Percentiles rank a stretch among this genome's conserved stretches.
These are phyloP conservation scores for Reticulitermes lucifugus DNA, from an alignment of 2,888 invertebrate species.

Conservation along the genomic window DNA sequence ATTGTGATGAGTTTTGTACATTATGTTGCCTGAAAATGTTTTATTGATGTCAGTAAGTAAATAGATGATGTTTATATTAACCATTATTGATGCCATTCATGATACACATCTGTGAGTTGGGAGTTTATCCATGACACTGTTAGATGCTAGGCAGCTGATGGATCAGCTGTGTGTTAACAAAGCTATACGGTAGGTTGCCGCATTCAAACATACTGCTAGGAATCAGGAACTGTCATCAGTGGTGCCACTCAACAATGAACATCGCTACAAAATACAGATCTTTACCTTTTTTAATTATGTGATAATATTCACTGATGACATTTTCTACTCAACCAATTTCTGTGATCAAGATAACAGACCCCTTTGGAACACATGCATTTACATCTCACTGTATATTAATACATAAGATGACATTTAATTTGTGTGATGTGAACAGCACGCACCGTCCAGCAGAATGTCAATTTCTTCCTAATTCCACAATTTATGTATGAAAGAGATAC, in stretches of 20 bases:
- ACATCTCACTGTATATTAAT: not conserved
- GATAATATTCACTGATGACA: constrained; percentile 9
- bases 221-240: not conserved
- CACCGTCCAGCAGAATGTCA: not conserved
- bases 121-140: not conserved
- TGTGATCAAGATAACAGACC: not conserved
- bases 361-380: not conserved
- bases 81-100: not conserved
- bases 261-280: not conserved
- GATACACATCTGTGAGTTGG: not conserved
- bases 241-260: not conserved
- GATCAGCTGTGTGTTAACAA: not conserved
- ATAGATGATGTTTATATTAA: not conserved
- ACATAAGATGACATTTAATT: not conserved
- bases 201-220: not conserved
- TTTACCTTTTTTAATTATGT: not conserved
- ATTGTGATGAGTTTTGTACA: not conserved
- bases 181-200: not conserved
- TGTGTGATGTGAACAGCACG: not conserved
- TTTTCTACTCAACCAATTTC: not conserved
- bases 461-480: not conserved
- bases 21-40: not conserved
- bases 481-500: not conserved
- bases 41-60: not conserved
- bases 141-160: not conserved